Conservation (phyloP, 2,888 invertebrate species). For the Aporophyla lueneburgensis region DNA sequence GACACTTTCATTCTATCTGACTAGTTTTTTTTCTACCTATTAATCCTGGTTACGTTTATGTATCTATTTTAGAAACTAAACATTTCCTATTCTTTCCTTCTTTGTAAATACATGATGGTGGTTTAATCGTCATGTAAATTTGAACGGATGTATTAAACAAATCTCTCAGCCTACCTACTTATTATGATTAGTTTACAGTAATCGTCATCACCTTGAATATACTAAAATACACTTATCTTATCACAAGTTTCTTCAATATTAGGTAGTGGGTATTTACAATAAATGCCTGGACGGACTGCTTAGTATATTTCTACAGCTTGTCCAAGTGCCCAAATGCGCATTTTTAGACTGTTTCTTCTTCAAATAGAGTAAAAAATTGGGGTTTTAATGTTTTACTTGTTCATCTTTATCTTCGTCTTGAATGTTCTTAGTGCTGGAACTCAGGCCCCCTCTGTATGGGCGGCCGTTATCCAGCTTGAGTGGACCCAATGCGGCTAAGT, state of each 20-base stretch:
- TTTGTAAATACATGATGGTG: not conserved
- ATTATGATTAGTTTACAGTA: not conserved
- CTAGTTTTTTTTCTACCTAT: not conserved
- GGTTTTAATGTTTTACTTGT: not conserved
- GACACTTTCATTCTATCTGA: not conserved
- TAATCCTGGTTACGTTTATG: conserved; percentile 9
- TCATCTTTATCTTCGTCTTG: too few species aligned
- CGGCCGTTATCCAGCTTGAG: not conserved
- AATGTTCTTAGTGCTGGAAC: not conserved
- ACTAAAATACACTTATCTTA: not conserved
- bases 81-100: not conserved
- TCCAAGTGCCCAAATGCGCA: not conserved
- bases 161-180: not conserved
- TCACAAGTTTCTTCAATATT: not conserved
- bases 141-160: not conserved
- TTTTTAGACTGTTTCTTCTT: not conserved
- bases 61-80: not conserved
- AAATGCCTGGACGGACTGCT: not conserved
- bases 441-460: not conserved
- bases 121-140: not conserved
- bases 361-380: not conserved
- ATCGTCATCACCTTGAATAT: not conserved
- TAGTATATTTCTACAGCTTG: not conserved
- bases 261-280: not conserved
- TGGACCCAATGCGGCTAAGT: not conserved